These are phyloP conservation scores for Nymphalis polychloros DNA, from an alignment of 2,888 invertebrate genomes.

Conservation along the genomic window DNA sequence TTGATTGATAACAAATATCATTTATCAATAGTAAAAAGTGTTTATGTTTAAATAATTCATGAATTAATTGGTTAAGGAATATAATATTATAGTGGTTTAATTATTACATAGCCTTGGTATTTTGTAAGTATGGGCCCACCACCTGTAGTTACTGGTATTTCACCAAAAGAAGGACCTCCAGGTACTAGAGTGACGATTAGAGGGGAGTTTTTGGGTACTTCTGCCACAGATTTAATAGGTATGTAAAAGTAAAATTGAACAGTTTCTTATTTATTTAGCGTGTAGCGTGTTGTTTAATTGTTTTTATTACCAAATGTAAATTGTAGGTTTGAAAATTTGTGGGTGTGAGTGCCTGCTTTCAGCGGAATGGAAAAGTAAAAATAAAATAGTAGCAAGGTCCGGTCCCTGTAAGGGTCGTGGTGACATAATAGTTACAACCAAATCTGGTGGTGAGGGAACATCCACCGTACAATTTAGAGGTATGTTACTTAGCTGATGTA, in stretches of 20 bases:
- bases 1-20: constrained; percentile 2
- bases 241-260: constrained; percentile 40
- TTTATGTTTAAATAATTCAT: constrained; percentile 9
- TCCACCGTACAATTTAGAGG: constrained; percentile 95
- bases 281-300: neutral
- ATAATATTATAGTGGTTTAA: neutral
- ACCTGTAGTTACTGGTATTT: constrained; percentile 97
- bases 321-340: constrained; percentile 93
- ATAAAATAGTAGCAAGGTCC: constrained; percentile 97
- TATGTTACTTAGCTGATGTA: constrained; percentile 44
- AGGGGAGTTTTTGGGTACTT: constrained; percentile 96
- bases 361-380: constrained; percentile 98
- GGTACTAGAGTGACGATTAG: constrained; percentile 97
- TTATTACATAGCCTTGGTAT: neutral
- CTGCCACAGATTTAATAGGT: constrained; percentile 93
- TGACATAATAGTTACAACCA: constrained; percentile 94
- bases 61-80: neutral
- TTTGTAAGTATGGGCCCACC: constrained; percentile 83
- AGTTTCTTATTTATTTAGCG: neutral
- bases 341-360: constrained; percentile 96
- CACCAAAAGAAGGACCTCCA: constrained; percentile 99
- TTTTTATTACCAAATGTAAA: neutral
- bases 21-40: constrained; percentile 1
- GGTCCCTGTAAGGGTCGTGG: constrained; percentile 95
- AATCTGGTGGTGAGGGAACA: constrained; percentile 92